Evolutionary conservation across 2,888 invertebrate species (phyloP).

Genomic region (Willowsia nigromaculata): DNA sequence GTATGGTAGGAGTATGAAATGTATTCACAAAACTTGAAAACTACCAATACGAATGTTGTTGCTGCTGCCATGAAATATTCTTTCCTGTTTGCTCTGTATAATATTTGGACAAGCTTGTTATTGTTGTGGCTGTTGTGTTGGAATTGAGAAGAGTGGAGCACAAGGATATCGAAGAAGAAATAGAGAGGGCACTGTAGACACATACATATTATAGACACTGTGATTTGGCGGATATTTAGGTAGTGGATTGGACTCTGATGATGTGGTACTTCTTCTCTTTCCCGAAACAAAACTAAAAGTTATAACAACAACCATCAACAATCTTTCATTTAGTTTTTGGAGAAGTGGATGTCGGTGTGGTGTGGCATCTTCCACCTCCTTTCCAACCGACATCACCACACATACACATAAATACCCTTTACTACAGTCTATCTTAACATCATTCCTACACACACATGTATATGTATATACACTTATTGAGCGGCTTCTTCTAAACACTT

Average conservation of each 20-base stretch:
- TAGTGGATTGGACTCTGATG: constrained; percentile 17
- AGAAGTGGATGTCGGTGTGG: not conserved
- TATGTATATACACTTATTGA: no score
- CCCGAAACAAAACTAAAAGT: constrained; percentile 25
- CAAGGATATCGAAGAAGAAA: not conserved
- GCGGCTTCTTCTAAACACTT: no score
- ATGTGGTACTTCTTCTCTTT: constrained; percentile 11
- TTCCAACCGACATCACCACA: constrained; percentile 30
- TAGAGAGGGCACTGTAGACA: not conserved
- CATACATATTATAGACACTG: not conserved
- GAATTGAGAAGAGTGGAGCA: not conserved
- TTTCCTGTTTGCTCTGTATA: not conserved
- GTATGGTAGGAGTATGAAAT: not conserved
- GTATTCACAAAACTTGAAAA: not conserved
- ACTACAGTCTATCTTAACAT: not conserved
- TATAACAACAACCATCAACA: constrained; percentile 54
- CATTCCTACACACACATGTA: not conserved
- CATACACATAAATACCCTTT: not conserved
- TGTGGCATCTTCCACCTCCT: not conserved
- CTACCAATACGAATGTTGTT: not conserved
- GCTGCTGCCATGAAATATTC: not conserved
- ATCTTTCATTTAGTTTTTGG: constrained; percentile 10
- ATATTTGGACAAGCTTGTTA: not conserved
- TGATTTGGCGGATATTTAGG: not conserved
- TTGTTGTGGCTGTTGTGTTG: not conserved